phyloP scores from a whole-genome alignment of 2,888 invertebrate species.

The Bruchidius siliquastri region DNA sequence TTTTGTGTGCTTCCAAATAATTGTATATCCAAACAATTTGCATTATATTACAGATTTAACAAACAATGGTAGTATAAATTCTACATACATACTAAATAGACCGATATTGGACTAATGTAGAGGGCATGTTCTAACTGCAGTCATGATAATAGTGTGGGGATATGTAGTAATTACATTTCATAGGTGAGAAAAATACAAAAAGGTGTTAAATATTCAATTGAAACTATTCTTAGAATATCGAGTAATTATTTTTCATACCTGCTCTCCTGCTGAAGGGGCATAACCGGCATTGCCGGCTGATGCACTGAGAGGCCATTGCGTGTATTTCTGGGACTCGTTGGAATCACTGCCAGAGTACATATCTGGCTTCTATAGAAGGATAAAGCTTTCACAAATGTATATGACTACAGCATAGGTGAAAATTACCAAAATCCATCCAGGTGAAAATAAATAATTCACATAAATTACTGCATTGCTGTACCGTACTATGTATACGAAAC shows the following conservation, averaged over 20 bases:
- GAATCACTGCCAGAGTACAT: slow-evolving; percentile 60
- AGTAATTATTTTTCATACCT: neutral
- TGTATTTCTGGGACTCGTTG: slow-evolving; percentile 55
- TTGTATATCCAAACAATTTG: too few relatives aligned
- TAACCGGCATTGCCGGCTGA: slow-evolving; percentile 75
- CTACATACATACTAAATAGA: too few relatives aligned
- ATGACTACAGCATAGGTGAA: neutral
- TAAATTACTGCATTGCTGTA: neutral
- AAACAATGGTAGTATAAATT: too few relatives aligned
- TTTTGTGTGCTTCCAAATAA: too few relatives aligned
- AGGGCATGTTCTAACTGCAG: too few relatives aligned
- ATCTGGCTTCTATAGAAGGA: neutral
- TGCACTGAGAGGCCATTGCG: slow-evolving; percentile 79
- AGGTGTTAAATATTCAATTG: too few relatives aligned
- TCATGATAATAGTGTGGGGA: too few relatives aligned
- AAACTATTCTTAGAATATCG: neutral
- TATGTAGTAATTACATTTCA: too few relatives aligned
- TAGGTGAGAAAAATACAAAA: too few relatives aligned
- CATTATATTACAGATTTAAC: too few relatives aligned
- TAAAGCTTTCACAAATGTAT: neutral
- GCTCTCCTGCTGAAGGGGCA: slow-evolving; percentile 35
- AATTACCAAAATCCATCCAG: neutral
- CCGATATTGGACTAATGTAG: too few relatives aligned
- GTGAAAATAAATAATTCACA: neutral
- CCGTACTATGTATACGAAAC: neutral